These are phyloP conservation scores for Bufo gargarizans DNA, from an alignment of 2,113 vertebrate species.

Conservation along the genomic window DNA sequence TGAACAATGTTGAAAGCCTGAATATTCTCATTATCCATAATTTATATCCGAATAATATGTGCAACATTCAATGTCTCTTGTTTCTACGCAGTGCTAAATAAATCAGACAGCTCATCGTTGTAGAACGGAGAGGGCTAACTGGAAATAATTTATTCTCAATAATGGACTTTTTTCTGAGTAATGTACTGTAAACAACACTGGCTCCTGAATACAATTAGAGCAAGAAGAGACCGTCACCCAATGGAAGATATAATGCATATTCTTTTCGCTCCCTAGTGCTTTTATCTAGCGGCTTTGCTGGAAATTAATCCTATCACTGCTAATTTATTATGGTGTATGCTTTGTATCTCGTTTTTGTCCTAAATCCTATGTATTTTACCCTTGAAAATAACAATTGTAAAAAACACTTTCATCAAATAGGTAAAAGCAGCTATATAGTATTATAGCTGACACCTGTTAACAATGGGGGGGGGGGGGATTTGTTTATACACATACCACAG, in stretches of 20 bases:
- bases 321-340: background rate
- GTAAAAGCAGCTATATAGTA: no score
- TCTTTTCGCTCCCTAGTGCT: background rate
- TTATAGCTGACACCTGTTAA: no score
- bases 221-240: background rate
- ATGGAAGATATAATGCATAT: background rate
- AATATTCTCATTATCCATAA: conserved; percentile 48
- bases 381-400: no score
- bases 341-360: background rate
- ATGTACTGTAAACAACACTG: conserved; percentile 12
- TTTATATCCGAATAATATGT: conserved; percentile 48
- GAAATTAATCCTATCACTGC: background rate
- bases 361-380: no score
- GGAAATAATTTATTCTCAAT: background rate
- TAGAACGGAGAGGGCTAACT: background rate
- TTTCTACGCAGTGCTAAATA: conserved; percentile 35
- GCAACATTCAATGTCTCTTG: conserved; percentile 21
- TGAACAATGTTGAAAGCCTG: conserved; percentile 30
- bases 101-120: background rate
- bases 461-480: no score
- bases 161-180: conserved; percentile 39
- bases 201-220: conserved; percentile 21
- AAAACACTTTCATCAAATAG: no score
- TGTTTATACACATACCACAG: no score
- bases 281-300: background rate